phyloP scores from a whole-genome alignment of 2,888 invertebrate species.

The Amorpha juglandis region DNA sequence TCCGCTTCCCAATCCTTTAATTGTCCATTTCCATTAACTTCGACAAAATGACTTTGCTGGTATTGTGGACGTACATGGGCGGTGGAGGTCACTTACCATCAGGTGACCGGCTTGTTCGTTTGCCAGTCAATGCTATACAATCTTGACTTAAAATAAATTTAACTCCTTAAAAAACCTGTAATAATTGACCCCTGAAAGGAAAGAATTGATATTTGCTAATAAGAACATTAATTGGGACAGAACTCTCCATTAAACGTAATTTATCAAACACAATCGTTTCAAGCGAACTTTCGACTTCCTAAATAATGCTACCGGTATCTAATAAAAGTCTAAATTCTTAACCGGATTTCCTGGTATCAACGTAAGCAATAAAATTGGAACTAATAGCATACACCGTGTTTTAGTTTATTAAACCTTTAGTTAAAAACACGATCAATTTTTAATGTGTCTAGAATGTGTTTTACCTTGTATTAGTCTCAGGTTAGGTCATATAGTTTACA shows the following conservation, averaged over 20 bases:
- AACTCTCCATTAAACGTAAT: neutral
- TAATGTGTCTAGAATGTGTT: too few relatives aligned
- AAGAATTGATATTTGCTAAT: neutral
- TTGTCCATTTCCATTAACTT: too few relatives aligned
- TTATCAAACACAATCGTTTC: neutral
- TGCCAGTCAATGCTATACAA: too few relatives aligned
- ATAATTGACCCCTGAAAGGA: neutral
- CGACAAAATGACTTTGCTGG: too few relatives aligned
- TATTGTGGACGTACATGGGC: too few relatives aligned
- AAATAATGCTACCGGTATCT: constrained; percentile 16
- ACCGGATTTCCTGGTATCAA: constrained; percentile 19
- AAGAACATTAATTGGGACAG: neutral
- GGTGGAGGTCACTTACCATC: too few relatives aligned
- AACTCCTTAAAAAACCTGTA: neutral
- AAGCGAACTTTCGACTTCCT: constrained; percentile 12
- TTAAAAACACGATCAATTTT: neutral
- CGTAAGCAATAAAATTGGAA: constrained; percentile 2
- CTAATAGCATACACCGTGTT: neutral
- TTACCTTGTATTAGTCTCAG: too few relatives aligned
- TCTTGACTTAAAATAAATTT: too few relatives aligned
- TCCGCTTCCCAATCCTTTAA: too few relatives aligned
- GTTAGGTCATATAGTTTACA: too few relatives aligned
- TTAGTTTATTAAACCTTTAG: neutral
- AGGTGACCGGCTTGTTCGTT: too few relatives aligned
- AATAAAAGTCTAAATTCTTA: constrained; percentile 12